Conservation (phyloP, 2,888 invertebrate species). For the Malthinus flaveolus region DNA sequence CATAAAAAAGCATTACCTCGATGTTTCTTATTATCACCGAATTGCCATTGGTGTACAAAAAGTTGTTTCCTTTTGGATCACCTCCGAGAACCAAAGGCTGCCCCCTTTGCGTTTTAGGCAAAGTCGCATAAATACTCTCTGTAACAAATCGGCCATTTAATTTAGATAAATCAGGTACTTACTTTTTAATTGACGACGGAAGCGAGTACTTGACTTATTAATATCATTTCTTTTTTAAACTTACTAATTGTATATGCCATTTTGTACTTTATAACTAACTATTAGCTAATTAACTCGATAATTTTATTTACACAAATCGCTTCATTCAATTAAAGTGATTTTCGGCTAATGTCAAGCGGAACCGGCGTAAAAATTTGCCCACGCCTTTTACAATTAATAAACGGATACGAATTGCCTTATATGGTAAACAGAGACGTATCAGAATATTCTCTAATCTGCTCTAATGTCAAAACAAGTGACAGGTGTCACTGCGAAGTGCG, state of each 20-base stretch:
- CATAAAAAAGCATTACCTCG: constrained; percentile 65
- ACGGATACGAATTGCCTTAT: constrained; percentile 27
- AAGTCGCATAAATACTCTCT: constrained; percentile 89
- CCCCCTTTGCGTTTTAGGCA: constrained; percentile 94
- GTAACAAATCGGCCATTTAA: constrained; percentile 41
- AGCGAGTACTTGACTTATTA: too few species aligned
- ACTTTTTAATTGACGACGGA: too few species aligned
- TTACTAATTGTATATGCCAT: constrained; percentile 25
- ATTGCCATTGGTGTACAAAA: constrained; percentile 96
- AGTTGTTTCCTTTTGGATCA: constrained; percentile 96
- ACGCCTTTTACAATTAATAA: constrained; percentile 21
- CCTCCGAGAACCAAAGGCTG: constrained; percentile 92
- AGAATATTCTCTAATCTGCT: constrained; percentile 12
- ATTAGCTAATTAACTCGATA: constrained; percentile 13
- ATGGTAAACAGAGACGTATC: constrained; percentile 21
- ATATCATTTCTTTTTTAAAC: constrained; percentile 1
- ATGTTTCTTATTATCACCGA: constrained; percentile 97
- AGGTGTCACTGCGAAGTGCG: constrained; percentile 7
- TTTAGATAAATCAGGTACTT: too few species aligned
- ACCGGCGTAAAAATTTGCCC: constrained; percentile 19
- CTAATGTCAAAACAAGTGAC: constrained; percentile 12
- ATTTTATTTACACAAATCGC: constrained; percentile 10
- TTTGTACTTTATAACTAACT: neutral
- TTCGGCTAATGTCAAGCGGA: neutral
- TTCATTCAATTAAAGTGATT: neutral